Evolutionary conservation across 2,888 invertebrate genomes (phyloP), one percentile per base, ranked within the genome.

Genomic region (Ephialtes manifestator): DNA sequence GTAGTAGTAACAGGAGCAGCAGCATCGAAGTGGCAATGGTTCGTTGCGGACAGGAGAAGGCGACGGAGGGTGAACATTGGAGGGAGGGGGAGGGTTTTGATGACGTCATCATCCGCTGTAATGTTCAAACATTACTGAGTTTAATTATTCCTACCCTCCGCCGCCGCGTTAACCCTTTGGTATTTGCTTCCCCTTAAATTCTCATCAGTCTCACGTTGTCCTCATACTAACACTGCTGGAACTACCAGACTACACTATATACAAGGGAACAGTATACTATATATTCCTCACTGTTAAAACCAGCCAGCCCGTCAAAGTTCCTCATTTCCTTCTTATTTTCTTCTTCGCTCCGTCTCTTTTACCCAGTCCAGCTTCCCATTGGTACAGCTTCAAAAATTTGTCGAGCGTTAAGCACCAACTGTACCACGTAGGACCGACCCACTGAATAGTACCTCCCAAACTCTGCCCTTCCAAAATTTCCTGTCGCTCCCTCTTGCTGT

Each of bases 81-180:
- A 84, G 81, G 85, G 60, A 24, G 60, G 65, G 77, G 46, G 48
- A 18, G 51, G 84, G 88, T 88, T 89, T 88, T 91, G 89, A 91
- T 90, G 90, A 92, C 90, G 90, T 90, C 91, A 89, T 92, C 91
- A 91, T 90, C 91, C 90, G 87, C 89, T 89, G 89, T 91, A 92
- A 92, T 90, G 90, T 87, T 88, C 87, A 84, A 83, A 87, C 91
- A 90, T 92, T 92, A 92, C 88, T 81, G 84, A 86, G 88, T 92
- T 90, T 90, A 92, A 92, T 92, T 91, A 91, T 92, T 91, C 89
- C 85, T 71, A 83, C 79, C 86, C 86, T 84, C 81, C 65, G 39
- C 60, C 84, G 67, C 78, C 81, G 67, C 78, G 81, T 87, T 80
- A 83, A 74, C 85, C 83, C 78, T 88, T 81, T 74, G 55, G 67